phyloP scores from a whole-genome alignment of 2,797 vertebrate species.

The Rhinoraja longicauda region DNA sequence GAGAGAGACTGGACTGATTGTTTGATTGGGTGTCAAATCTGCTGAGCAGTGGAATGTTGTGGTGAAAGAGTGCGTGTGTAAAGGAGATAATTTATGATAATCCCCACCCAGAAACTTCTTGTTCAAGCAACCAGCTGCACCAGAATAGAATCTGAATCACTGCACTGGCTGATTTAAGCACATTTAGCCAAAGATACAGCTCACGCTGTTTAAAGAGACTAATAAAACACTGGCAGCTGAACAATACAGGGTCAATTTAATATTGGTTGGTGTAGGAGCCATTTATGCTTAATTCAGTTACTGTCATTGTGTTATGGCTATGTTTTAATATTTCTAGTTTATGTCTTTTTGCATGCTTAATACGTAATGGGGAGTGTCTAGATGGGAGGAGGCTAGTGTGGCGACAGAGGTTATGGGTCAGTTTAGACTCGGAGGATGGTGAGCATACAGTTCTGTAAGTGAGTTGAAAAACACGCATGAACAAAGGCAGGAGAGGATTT shows the following conservation, averaged over 20 bases:
- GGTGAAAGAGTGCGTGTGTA: neutral
- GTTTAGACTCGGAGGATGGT: too few species aligned
- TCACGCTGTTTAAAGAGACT: neutral
- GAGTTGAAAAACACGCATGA: conserved; percentile 57
- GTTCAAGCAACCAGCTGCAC: neutral
- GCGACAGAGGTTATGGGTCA: too few species aligned
- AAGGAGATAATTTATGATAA: neutral
- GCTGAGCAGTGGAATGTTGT: neutral
- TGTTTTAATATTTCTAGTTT: too few species aligned
- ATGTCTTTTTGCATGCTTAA: too few species aligned
- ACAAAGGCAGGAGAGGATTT: conserved; percentile 57
- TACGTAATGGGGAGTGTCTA: too few species aligned
- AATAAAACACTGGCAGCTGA: too few species aligned
- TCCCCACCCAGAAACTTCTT: neutral
- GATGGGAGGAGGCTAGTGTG: too few species aligned
- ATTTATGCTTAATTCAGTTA: too few species aligned
- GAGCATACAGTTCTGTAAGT: too few species aligned
- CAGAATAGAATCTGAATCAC: neutral
- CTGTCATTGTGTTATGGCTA: too few species aligned
- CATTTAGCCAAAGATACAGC: neutral
- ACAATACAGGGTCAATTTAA: neutral
- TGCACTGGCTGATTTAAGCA: neutral
- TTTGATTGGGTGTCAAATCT: neutral
- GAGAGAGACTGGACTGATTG: neutral
- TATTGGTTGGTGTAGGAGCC: neutral